A percentile compares a stretch with the other conserved stretches of the same genome.
Evolutionary conservation across 1,140 invertebrate species (phyloP).

Genomic region (Sycophila sp.): DNA sequence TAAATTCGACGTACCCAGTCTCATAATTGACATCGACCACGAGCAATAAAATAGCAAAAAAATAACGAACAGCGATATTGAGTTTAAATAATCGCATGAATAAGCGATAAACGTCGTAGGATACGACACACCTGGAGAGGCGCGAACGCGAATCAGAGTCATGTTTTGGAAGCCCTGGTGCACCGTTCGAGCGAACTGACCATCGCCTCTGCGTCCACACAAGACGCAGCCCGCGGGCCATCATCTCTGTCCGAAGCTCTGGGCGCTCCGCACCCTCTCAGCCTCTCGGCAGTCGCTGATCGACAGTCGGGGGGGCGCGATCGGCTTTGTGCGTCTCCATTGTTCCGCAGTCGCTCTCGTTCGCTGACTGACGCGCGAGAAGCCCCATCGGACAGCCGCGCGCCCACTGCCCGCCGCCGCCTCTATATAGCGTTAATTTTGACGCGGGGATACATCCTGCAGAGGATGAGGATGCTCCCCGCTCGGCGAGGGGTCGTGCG

Average conservation of each 20-base stretch:
- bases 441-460: background rate
- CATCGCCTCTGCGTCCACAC: background rate
- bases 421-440: background rate
- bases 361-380: background rate
- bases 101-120: too few relatives aligned
- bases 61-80: too few relatives aligned
- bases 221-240: background rate
- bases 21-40: too few relatives aligned
- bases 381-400: background rate
- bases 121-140: too few relatives aligned
- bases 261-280: background rate
- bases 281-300: background rate
- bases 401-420: background rate
- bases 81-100: too few relatives aligned
- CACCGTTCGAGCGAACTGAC: background rate
- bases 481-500: background rate
- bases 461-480: background rate
- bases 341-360: background rate
- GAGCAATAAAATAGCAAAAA: too few relatives aligned
- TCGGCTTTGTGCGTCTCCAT: conserved; percentile 1
- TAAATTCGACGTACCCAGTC: too few relatives aligned
- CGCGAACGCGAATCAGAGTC: background rate
- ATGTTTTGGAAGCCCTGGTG: background rate
- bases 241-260: background rate
- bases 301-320: background rate